Evolutionary conservation across 1,140 invertebrate genomes (phyloP), one percentile per base, ranked within the genome.

Genomic region (Neodiprion pinetum): DNA sequence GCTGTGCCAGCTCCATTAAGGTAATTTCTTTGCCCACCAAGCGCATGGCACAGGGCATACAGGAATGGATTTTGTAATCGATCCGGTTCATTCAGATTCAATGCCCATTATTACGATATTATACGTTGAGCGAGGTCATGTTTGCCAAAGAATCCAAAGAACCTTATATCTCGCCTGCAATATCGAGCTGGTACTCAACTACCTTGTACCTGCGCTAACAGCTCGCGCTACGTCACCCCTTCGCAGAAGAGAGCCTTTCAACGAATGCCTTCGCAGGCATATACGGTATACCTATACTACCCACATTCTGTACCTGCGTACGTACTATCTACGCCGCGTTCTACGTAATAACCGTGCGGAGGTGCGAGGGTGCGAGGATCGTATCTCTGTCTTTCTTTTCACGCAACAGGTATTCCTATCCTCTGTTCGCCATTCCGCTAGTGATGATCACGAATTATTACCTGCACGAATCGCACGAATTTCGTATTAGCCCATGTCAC

Each of bases 1-100:
- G 72, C 74, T 49, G 68, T 71, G 78, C 76, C 72, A 77, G n/a
- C 71, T 75, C 75, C 74, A 75, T 74, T 61, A 69, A 69, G 72
- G 68, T 74, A 75, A 80, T 81, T 80, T 82, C 81, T 82, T 71
- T 71, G 70, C 71, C 73, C 68, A 76, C 21, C 67, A 50, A n/a
- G 53, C 49, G 17, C 49, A 10, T 17, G 53, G 53, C n/a, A 17
- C 53, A 17, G 53, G n/a, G 11, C 53, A 17, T 17, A 17, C n/a
- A 9, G 53, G 53, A 61, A 61, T 61, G 53, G 53, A 17, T 67
- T 72, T 65, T 78, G 75, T 72, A 76, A 78, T 76, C 72, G 75
- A 77, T 77, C 74, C 70, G 74, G 71, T 78, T 50, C 12, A 12
- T 74, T 49, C 77, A 49, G 40, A 48, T 71, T 71, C n/a, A 71